Conservation (phyloP, 2,113 vertebrate genomes). For the Boulengeromyrus knoepffleri region DNA sequence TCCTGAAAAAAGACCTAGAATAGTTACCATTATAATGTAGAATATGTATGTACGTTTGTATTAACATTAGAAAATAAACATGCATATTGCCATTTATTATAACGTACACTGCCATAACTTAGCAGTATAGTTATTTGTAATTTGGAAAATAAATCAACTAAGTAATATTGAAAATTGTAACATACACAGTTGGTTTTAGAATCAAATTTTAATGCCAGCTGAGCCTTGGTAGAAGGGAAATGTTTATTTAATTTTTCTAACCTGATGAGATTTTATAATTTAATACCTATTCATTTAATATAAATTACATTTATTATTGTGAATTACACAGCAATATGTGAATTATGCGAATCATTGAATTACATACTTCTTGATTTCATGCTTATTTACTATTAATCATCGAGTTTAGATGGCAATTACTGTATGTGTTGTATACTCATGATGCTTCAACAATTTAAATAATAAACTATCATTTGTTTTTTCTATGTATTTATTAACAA, state of each 20-base stretch:
- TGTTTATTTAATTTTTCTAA: neutral
- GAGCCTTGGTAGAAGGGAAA: neutral
- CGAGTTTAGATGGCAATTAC: neutral
- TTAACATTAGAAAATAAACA: neutral
- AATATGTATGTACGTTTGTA: neutral
- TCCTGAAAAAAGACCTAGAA: neutral
- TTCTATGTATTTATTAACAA: neutral
- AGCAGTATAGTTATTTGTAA: neutral
- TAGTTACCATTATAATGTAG: neutral
- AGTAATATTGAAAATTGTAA: neutral
- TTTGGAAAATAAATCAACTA: neutral
- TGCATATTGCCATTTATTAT: neutral
- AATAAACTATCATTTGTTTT: neutral
- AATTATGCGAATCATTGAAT: neutral
- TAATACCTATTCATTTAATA: neutral
- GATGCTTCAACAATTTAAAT: neutral
- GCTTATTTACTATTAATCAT: neutral
- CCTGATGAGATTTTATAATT: neutral
- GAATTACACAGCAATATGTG: neutral
- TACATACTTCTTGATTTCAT: neutral
- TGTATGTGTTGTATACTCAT: neutral
- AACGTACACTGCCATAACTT: neutral
- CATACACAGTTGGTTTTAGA: neutral
- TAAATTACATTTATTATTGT: neutral
- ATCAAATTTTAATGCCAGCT: neutral